These are phyloP conservation scores for Hypomecis punctinalis DNA, from an alignment of 2,888 invertebrate species.

Conservation along the genomic window DNA sequence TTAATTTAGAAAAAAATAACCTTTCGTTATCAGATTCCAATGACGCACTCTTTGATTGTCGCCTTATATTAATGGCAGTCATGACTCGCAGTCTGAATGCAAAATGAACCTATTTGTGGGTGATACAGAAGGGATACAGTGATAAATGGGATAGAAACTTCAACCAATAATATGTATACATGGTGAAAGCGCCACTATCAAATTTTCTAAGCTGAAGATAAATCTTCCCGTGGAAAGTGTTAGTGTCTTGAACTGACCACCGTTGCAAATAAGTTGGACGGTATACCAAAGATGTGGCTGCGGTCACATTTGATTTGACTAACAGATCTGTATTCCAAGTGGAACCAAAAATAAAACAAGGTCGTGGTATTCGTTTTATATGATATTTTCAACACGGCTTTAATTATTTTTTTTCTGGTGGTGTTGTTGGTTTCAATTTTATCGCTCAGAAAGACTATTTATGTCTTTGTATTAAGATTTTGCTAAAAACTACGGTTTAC, in stretches of 20 bases:
- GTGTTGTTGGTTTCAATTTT: no score
- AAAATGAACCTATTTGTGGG: slow-evolving; percentile 5
- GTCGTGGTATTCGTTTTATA: not conserved
- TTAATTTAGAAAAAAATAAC: not conserved
- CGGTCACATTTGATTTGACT: not conserved
- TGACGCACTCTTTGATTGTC: slow-evolving; percentile 6
- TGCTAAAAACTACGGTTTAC: no score
- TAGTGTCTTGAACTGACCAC: not conserved
- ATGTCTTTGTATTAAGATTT: no score
- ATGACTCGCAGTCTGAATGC: slow-evolving; percentile 8
- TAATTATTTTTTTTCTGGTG: no score
- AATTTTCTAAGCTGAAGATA: not conserved
- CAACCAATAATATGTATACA: not conserved
- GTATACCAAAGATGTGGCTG: not conserved
- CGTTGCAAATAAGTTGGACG: not conserved
- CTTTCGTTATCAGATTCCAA: slow-evolving; percentile 8
- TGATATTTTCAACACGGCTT: no score
- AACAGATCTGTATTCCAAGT: not conserved
- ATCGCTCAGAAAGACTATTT: no score
- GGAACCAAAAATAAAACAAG: not conserved
- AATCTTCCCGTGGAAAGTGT: no score
- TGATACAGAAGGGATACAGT: slow-evolving; percentile 4
- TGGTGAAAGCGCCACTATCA: not conserved
- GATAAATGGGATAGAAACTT: slow-evolving; percentile 1
- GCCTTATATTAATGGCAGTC: slow-evolving; percentile 7